A percentile compares a stretch with the other conserved stretches of the same genome.
phyloP scores from a whole-genome alignment of 2,888 invertebrate genomes.

The Pristionchus mayeri region DNA sequence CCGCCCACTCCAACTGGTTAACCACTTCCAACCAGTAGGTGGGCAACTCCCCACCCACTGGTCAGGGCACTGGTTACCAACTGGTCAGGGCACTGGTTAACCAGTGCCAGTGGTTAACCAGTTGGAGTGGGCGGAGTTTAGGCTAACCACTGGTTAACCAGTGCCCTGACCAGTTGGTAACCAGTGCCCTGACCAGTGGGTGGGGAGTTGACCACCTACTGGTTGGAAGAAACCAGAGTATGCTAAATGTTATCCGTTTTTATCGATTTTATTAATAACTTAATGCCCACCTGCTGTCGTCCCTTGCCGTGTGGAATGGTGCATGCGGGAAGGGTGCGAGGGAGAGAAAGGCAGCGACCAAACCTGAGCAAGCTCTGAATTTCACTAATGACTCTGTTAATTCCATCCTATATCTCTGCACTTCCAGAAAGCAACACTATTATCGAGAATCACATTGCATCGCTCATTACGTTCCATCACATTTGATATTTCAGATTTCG shows the following conservation, averaged over 20 bases:
- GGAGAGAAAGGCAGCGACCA: not conserved
- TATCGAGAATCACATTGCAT: not conserved
- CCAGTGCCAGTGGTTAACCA: too few species aligned
- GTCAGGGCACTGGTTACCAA: too few species aligned
- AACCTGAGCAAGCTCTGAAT: not conserved
- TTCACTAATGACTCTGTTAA: not conserved
- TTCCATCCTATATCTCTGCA: not conserved
- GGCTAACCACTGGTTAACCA: too few species aligned
- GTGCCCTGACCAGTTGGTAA: too few species aligned
- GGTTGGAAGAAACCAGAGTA: too few species aligned
- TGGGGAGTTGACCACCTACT: too few species aligned
- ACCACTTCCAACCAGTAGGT: too few species aligned
- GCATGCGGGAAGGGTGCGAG: slow-evolving; percentile 30
- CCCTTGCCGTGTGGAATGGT: not conserved
- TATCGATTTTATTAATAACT: slow-evolving; percentile 53
- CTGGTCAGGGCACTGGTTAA: too few species aligned
- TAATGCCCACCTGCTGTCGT: slow-evolving; percentile 31
- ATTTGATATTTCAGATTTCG: not conserved
- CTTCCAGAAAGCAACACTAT: not conserved
- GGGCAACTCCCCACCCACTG: too few species aligned
- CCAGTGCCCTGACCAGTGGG: too few species aligned
- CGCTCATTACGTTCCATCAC: not conserved
- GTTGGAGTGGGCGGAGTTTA: too few species aligned
- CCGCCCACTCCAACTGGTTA: too few species aligned
- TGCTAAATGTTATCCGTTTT: slow-evolving; percentile 51